These are phyloP conservation scores for Aricia artaxerxes DNA, from an alignment of 2,888 invertebrate species.

Conservation along the genomic window DNA sequence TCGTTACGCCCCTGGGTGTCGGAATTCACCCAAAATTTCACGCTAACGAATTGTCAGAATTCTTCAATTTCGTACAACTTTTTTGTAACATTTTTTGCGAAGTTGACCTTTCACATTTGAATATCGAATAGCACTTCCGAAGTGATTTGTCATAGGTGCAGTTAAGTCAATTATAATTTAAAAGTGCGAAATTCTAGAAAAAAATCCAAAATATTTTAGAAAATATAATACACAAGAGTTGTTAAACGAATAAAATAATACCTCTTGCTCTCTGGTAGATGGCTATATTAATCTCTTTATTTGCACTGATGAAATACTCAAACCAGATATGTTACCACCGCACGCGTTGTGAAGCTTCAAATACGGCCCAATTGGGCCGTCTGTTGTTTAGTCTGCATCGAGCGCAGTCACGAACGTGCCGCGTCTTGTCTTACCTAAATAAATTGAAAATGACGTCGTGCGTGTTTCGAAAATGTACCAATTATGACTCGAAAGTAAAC, in stretches of 20 bases:
- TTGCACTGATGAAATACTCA: too few species aligned
- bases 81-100: constrained; percentile 29
- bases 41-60: constrained; percentile 71
- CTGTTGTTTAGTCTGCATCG: too few species aligned
- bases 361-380: too few species aligned
- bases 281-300: not conserved
- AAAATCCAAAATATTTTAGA: not conserved
- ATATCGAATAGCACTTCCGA: not conserved
- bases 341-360: too few species aligned
- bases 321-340: too few species aligned
- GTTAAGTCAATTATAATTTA: not conserved
- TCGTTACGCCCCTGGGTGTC: constrained; percentile 53
- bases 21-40: constrained; percentile 57
- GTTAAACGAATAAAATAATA: not conserved
- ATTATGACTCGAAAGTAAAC: too few species aligned
- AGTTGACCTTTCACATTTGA: not conserved
- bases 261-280: too few species aligned
- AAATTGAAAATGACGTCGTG: too few species aligned
- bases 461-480: too few species aligned
- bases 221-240: not conserved
- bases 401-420: too few species aligned
- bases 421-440: too few species aligned
- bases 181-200: not conserved
- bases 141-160: not conserved
- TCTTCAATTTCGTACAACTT: constrained; percentile 42